A percentile compares a stretch with the other conserved stretches of the same genome.
These are phyloP conservation scores for Tridacna crocea DNA, from an alignment of 2,888 invertebrate genomes.

Conservation along the genomic window DNA sequence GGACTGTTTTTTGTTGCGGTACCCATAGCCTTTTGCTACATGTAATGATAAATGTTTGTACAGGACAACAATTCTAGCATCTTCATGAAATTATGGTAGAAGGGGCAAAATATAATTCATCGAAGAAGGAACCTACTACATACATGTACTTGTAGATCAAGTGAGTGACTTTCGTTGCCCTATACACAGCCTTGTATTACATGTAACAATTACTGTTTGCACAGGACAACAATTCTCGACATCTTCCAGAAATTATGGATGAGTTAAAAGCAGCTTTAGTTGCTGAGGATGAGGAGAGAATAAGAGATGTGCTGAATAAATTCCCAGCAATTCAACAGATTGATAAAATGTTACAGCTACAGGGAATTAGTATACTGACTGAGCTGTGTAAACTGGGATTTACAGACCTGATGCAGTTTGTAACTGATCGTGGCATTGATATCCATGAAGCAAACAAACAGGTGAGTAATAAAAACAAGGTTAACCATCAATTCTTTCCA, in stretches of 20 bases:
- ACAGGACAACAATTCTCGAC: too few species aligned
- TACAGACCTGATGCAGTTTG: constrained; percentile 22
- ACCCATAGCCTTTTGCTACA: too few species aligned
- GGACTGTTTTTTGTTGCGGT: too few species aligned
- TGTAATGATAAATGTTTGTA: too few species aligned
- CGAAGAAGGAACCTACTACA: too few species aligned
- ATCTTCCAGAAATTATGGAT: constrained; percentile 18
- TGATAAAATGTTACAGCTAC: neutral
- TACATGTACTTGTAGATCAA: too few species aligned
- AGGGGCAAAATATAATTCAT: too few species aligned
- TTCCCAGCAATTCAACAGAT: constrained; percentile 1
- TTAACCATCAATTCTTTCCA: too few species aligned
- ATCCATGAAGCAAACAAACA: constrained; percentile 15
- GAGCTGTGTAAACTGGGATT: constrained; percentile 38
- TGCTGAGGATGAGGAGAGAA: constrained; percentile 8
- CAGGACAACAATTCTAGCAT: too few species aligned
- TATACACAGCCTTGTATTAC: too few species aligned
- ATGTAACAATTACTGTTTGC: too few species aligned
- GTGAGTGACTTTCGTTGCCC: too few species aligned
- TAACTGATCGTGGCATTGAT: constrained; percentile 19
- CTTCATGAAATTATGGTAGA: constrained; percentile 8
- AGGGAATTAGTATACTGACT: constrained; percentile 24
- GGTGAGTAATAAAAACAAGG: neutral
- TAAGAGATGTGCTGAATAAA: constrained; percentile 8
- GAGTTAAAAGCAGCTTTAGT: constrained; percentile 19